These are phyloP conservation scores for Chelonus insularis DNA, from an alignment of 1,140 invertebrate species.

Conservation along the genomic window DNA sequence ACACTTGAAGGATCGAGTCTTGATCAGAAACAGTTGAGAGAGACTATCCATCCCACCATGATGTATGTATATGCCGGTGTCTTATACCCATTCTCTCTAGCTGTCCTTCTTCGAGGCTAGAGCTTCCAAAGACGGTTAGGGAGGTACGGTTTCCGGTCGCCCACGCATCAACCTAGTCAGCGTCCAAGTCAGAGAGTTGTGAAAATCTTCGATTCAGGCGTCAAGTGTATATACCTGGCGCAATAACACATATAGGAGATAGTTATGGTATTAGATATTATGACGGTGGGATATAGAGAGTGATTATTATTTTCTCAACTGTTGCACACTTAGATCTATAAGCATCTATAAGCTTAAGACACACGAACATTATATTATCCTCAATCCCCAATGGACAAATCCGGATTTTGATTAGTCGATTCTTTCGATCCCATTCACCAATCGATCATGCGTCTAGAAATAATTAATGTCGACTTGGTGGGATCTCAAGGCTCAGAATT, in stretches of 20 bases:
- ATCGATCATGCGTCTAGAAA: constrained; percentile 20
- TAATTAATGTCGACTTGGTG: constrained; percentile 18
- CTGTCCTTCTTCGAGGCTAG: constrained; percentile 20
- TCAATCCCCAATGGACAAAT: constrained; percentile 13
- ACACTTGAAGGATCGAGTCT: background rate
- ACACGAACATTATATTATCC: background rate
- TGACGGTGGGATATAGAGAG: constrained; percentile 28
- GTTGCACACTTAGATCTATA: constrained; percentile 8
- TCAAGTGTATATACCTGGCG: constrained; percentile 43
- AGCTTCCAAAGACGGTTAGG: constrained; percentile 53
- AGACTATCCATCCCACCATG: constrained; percentile 9
- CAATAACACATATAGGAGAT: constrained; percentile 31
- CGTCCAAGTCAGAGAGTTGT: constrained; percentile 37
- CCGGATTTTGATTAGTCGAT: constrained; percentile 22
- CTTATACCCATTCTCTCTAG: constrained; percentile 12
- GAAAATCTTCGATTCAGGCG: constrained; percentile 43
- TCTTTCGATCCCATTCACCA: constrained; percentile 15
- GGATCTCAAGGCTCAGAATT: constrained; percentile 10
- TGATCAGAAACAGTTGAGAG: background rate
- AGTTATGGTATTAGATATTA: background rate
- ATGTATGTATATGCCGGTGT: background rate
- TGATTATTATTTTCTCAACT: constrained; percentile 33
- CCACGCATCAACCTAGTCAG: constrained; percentile 52
- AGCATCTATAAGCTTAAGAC: constrained; percentile 10
- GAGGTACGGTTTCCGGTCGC: constrained; percentile 57